Conservation (phyloP, 2,888 invertebrate genomes). For the Pterobdella sp. region DNA sequence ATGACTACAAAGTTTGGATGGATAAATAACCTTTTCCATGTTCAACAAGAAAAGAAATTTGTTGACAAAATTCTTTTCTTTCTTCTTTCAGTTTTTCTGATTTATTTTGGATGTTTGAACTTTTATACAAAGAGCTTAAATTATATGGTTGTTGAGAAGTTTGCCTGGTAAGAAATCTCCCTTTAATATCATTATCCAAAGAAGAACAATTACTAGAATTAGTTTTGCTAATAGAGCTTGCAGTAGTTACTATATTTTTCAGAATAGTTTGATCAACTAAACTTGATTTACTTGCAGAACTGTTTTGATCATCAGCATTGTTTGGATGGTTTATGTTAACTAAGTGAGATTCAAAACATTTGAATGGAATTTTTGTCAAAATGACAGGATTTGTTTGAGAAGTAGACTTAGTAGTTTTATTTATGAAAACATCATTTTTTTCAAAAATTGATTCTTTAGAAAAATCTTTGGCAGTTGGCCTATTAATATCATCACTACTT, state of each 20-base stretch:
- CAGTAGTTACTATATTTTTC: background rate
- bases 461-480: background rate
- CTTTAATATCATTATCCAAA: no score
- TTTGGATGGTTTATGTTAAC: background rate
- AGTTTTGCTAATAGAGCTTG: background rate
- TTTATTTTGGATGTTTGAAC: background rate
- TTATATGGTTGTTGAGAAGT: no score
- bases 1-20: background rate
- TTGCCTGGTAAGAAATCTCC: no score
- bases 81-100: background rate
- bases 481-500: background rate
- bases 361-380: background rate
- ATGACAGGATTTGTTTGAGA: background rate
- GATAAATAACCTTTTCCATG: background rate
- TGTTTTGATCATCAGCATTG: background rate
- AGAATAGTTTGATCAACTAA: background rate
- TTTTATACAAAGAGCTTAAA: background rate
- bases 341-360: background rate
- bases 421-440: background rate
- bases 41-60: background rate
- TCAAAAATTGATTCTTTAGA: background rate
- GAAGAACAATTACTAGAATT: background rate
- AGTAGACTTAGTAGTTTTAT: background rate
- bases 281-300: background rate
- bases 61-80: background rate